Evolutionary conservation across 2,797 vertebrate genomes (phyloP).

Genomic region (Gambelia wislizenii): DNA sequence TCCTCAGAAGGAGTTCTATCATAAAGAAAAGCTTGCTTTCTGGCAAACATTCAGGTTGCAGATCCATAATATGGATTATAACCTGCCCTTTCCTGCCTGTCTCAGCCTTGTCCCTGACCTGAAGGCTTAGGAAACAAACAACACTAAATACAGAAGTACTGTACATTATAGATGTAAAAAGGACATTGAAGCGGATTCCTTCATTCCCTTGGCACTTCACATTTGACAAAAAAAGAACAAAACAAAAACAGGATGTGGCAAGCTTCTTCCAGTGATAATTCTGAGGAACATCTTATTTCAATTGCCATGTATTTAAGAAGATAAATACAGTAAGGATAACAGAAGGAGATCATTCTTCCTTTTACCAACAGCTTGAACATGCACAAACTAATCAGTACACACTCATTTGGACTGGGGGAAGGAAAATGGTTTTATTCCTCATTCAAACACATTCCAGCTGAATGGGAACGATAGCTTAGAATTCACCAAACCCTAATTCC

Average conservation of each 20-base stretch:
- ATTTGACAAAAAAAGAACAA: neutral
- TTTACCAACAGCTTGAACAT: constrained; percentile 53
- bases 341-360: neutral
- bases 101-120: neutral
- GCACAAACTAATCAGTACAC: constrained; percentile 1
- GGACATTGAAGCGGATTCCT: constrained; percentile 10
- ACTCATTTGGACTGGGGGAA: neutral
- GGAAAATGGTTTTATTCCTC: neutral
- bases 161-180: neutral
- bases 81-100: neutral
- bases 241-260: constrained; percentile 30
- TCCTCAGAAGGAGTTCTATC: neutral
- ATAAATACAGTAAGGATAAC: constrained; percentile 42
- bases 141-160: neutral
- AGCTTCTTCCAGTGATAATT: constrained; percentile 39
- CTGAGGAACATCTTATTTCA: constrained; percentile 41
- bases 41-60: neutral
- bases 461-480: neutral
- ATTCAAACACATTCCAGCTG: neutral
- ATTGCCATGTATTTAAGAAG: constrained; percentile 18
- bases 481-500: neutral
- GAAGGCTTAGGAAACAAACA: constrained; percentile 7
- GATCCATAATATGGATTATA: constrained; percentile 1
- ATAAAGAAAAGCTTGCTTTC: neutral
- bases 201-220: constrained; percentile 29